Evolutionary conservation across 1,140 invertebrate genomes (phyloP).

Genomic region (Trachymyrmex septentrionalis): DNA sequence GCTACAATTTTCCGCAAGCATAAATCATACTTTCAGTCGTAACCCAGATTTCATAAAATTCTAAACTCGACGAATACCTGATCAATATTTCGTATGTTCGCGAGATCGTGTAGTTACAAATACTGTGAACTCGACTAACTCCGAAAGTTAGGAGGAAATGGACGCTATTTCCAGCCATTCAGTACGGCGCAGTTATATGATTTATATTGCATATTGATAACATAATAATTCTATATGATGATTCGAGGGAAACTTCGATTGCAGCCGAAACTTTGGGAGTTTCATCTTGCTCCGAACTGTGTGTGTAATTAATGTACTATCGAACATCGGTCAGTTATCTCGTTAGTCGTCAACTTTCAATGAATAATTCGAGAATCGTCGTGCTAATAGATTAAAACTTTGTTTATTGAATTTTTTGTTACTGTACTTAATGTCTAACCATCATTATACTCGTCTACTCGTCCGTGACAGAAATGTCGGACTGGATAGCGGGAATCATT

Average conservation of each 20-base stretch:
- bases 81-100: conserved; percentile 55
- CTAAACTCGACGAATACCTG: neutral
- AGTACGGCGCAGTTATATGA: conserved; percentile 7
- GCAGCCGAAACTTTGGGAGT: neutral
- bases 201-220: conserved; percentile 33
- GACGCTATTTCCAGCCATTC: neutral
- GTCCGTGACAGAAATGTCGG: conserved; percentile 64
- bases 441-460: conserved; percentile 69
- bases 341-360: conserved; percentile 35
- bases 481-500: conserved; percentile 73
- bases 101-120: conserved; percentile 30
- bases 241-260: conserved; percentile 42
- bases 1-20: conserved; percentile 19
- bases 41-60: conserved; percentile 43
- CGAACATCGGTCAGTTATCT: neutral
- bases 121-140: conserved; percentile 24
- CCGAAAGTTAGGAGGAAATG: neutral
- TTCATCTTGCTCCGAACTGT: neutral
- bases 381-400: conserved; percentile 29
- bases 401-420: conserved; percentile 60
- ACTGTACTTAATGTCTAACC: conserved; percentile 54
- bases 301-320: neutral
- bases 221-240: neutral
- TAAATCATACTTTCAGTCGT: conserved; percentile 32
- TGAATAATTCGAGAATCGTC: conserved; percentile 23